Evolutionary conservation across 2,113 vertebrate species (phyloP).

Genomic region (Callionymus lyra): DNA sequence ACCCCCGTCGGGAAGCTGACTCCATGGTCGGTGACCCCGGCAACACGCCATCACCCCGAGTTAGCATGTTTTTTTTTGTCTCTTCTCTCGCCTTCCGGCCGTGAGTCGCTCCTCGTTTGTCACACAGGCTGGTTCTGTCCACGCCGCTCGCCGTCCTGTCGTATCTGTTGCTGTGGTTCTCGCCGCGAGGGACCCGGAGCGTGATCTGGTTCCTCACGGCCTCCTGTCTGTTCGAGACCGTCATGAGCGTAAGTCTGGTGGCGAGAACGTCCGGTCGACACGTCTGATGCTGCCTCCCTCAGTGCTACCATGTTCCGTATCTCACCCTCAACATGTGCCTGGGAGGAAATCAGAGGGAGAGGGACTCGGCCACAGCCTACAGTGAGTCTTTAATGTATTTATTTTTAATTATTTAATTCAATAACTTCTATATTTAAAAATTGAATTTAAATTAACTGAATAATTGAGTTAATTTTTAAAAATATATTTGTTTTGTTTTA

Average conservation of each 20-base stretch:
- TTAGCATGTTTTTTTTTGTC: background rate
- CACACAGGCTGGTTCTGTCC: conserved; percentile 52
- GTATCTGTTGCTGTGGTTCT: conserved; percentile 63
- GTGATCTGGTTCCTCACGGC: conserved; percentile 64
- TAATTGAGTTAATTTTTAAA: no score
- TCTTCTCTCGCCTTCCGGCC: no score
- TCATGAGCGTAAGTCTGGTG: conserved; percentile 66
- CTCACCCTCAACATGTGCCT: conserved; percentile 73
- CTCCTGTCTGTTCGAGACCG: conserved; percentile 67
- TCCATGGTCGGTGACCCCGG: conserved; percentile 54
- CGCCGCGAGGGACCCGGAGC: conserved; percentile 36
- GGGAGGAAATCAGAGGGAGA: conserved; percentile 62
- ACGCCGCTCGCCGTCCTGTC: conserved; percentile 54
- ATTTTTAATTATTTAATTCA: background rate
- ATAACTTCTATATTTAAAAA: background rate
- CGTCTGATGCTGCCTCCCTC: conserved; percentile 14
- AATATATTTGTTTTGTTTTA: no score
- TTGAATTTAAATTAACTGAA: no score
- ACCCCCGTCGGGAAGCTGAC: conserved; percentile 57
- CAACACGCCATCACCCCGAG: background rate
- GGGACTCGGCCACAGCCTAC: conserved; percentile 74
- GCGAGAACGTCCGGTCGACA: background rate
- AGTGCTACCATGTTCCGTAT: conserved; percentile 70
- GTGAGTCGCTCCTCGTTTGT: conserved; percentile 3
- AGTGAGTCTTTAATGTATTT: conserved; percentile 56